Base-by-base conservation (phyloP, 2,797 vertebrate genomes). In the Peromyscus aztecus region DNA sequence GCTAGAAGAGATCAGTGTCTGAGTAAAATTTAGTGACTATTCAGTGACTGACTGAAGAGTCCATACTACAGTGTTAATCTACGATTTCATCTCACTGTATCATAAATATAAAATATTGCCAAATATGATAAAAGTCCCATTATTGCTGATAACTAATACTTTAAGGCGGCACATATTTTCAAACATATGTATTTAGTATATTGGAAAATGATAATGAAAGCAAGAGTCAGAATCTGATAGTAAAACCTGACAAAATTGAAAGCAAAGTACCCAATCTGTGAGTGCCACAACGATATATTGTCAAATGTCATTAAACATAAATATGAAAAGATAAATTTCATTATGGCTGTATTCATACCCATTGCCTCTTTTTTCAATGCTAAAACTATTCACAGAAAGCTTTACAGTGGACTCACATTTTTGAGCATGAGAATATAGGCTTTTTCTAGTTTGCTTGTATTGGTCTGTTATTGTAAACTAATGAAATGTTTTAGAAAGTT, bases 201-300 rank as follows among this genome's bases (percentile, higher is more conserved):
- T 13, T 87, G 55, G 94, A 17, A 90, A 95, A 93, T 73, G 17
- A 85, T 43, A 71, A 80, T 14, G 69, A 96, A 97, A 89, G 29
- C 16, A 85, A 77, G 16, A 92, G 27, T 5, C 29, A 93, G 57
- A 94, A 83, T 90, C 75, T 23, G n/a, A 9, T 29, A 76, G 43
- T 85, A 94, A 95, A 97, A 67, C 69, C 78, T 55, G 80, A 81
- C 43, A 93, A 94, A 96, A 90, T 93, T 93, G n/a, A 86, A 83
- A 94, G 73, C 40, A 89, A 94, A 29, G 12, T 77, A 23, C 63
- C 55, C 86, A n/a, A 82, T 88, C 46, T 49, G 1, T 77, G 86
- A 91, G 21, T 82, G 16, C 23, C 13, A 67, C 2, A 89, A 17
- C 65, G 57, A 65, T 2, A 93, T 90, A 87, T 19, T 91, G 59